A percentile compares a stretch with the other conserved stretches of the same genome.
Conservation (phyloP, 2,888 invertebrate genomes). For the Altica lythri region DNA sequence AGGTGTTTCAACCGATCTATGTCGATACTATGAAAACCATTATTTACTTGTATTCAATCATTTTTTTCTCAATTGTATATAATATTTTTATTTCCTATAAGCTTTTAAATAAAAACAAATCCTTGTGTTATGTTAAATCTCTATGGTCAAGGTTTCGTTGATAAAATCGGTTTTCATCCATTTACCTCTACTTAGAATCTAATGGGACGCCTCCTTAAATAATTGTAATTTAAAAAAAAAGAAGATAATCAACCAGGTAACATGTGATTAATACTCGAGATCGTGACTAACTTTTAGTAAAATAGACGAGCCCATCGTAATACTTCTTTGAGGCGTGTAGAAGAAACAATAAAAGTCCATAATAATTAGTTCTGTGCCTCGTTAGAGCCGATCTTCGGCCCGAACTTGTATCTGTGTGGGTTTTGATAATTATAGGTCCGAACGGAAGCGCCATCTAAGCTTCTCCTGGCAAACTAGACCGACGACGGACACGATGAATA, state of each 20-base stretch:
- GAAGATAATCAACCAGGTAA: not conserved
- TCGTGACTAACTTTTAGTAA: conserved; percentile 1
- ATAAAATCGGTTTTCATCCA: too few relatives aligned
- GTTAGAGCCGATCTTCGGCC: conserved; percentile 41
- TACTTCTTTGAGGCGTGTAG: conserved; percentile 10
- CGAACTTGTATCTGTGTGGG: conserved; percentile 46
- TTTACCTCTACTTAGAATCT: too few relatives aligned
- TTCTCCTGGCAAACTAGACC: conserved; percentile 10
- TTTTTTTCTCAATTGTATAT: too few relatives aligned
- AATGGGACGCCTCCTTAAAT: too few relatives aligned
- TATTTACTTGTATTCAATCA: too few relatives aligned
- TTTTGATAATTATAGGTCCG: conserved; percentile 55
- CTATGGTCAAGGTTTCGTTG: too few relatives aligned
- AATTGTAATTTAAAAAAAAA: too few relatives aligned
- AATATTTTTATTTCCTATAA: too few relatives aligned
- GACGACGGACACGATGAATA: not conserved
- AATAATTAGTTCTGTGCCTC: conserved; percentile 41
- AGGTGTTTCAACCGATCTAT: too few relatives aligned
- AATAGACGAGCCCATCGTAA: not conserved
- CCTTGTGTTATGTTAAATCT: too few relatives aligned
- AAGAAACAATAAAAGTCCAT: conserved; percentile 33
- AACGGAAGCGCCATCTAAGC: conserved; percentile 46
- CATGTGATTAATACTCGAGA: not conserved
- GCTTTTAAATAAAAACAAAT: too few relatives aligned
- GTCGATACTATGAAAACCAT: too few relatives aligned